Evolutionary conservation across 2,113 vertebrate genomes (phyloP).

Genomic region (Emydura subglobosa): DNA sequence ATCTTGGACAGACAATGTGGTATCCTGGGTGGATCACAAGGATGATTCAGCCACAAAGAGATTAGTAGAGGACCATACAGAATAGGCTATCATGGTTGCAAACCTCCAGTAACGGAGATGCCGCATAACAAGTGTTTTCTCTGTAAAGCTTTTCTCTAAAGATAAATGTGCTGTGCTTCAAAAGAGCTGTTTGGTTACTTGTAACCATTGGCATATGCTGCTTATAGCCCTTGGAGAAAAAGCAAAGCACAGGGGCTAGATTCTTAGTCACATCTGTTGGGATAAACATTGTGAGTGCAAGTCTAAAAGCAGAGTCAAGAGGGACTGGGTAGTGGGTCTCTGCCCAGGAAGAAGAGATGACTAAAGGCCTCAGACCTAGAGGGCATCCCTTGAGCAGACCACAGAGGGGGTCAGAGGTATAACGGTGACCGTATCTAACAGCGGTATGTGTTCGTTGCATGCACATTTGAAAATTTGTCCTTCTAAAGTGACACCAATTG

Average conservation of each 20-base stretch:
- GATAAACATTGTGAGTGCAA: neutral
- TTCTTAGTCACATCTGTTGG: neutral
- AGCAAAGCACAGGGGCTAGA: neutral
- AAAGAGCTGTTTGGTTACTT: neutral
- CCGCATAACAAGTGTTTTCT: no score
- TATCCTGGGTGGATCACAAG: neutral
- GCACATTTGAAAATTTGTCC: neutral
- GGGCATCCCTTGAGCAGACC: neutral
- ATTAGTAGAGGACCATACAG: neutral
- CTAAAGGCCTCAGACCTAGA: neutral
- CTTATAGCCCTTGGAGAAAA: neutral
- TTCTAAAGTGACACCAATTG: neutral
- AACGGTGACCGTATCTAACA: neutral
- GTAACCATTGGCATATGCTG: neutral
- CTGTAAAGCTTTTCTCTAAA: neutral
- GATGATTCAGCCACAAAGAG: neutral
- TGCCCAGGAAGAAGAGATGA: neutral
- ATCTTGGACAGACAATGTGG: neutral
- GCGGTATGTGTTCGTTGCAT: accelerated
- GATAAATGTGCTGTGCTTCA: neutral
- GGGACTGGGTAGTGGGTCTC: neutral
- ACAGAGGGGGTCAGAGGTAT: neutral
- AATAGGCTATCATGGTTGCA: neutral
- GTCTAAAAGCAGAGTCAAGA: neutral
- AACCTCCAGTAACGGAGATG: neutral